phyloP scores from a whole-genome alignment of 2,113 vertebrate species.

The Erpornis zantholeuca region DNA sequence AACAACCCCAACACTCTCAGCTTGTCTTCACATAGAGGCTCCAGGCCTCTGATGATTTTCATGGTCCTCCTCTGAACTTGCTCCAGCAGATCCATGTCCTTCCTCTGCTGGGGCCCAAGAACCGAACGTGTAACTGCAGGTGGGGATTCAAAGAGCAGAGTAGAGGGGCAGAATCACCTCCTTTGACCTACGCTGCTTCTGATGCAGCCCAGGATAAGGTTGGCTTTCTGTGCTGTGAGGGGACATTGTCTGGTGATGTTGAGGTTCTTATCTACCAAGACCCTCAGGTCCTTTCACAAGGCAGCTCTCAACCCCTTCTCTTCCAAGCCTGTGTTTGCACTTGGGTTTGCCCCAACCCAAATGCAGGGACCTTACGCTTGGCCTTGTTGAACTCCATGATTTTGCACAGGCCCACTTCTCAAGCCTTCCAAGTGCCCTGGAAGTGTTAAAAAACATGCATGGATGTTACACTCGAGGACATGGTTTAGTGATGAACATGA shows the following conservation, averaged over 20 bases:
- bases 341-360: background rate
- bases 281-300: background rate
- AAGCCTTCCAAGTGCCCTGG: background rate
- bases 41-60: background rate
- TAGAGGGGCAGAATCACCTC: fast-evolving
- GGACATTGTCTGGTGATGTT: no score
- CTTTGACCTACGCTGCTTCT: background rate
- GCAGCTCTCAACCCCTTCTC: background rate
- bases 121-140: background rate
- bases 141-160: background rate
- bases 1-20: background rate
- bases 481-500: background rate
- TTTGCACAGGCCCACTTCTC: fast-evolving
- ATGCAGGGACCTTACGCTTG: fast-evolving
- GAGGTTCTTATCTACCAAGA: background rate
- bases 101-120: background rate
- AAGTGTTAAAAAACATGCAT: background rate
- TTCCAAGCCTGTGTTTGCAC: background rate
- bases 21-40: background rate
- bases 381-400: background rate
- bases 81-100: background rate
- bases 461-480: background rate
- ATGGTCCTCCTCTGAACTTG: background rate
- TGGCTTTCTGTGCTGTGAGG: background rate
- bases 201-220: background rate